Base-by-base conservation (phyloP, 2,888 invertebrate species). In the Hypsopygia costalis region DNA sequence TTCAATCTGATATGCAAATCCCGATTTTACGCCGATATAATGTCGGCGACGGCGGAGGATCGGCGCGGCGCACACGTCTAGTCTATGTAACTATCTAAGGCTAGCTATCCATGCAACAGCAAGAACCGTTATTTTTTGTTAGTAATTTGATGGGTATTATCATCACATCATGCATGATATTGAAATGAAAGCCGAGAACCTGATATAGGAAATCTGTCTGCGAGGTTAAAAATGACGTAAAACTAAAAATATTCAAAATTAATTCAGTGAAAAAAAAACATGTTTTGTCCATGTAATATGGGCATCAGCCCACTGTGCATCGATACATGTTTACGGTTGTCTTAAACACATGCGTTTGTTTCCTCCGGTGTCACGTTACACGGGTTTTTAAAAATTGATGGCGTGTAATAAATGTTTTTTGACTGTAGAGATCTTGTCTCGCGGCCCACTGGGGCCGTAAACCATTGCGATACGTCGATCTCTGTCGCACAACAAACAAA, bases 391-490 rank as follows among this genome's bases (percentile, higher is more conserved):
- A 80, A 81, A 85, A 72, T 82, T 83, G 83, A 85, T 80, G 76
- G 81, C 59, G 56, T 65, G 80, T 85, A 76, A 81, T 80, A 81
- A 85, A 86, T 81, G 78, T 71, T 75, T 70, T 80, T 80, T 76
- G 80, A 63, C 74, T 73, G 70, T 69, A 70, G 58, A 69, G 66
- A 66, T 71, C 69, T 67, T 65, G 67, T 68, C 62, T 66, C 48
- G 52, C 53, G 55, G 60, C 55, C 62, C 79, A 77, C 61, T 68
- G 68, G 60, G 39, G 58, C 65, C 57, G 63, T 70, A 64, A 74
- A 67, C 58, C 62, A 62, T 62, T 55, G 58, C 58, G 58, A 59
- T 56, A 58, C 51, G 43, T 44, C 53, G 36, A 38, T 55, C 55
- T 49, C 58, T 43, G 43, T 56, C 57, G 6, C 31, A 34, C 54